These are phyloP conservation scores for Penaeus monodon DNA, from an alignment of 2,888 invertebrate genomes.

Conservation along the genomic window DNA sequence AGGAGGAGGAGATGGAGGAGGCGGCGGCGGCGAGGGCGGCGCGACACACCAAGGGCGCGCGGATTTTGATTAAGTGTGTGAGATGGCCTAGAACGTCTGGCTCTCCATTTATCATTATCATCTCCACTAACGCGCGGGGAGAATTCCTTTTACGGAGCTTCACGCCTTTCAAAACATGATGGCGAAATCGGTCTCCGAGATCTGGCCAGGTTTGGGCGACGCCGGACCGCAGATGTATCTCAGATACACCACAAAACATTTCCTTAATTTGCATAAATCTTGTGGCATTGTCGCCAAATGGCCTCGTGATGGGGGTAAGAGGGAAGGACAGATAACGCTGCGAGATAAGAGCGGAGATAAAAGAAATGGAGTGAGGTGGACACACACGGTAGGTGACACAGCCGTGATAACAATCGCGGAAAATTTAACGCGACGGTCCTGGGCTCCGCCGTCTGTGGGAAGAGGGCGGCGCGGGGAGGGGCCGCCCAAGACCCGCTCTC, in stretches of 20 bases:
- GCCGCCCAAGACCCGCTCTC: too few species aligned
- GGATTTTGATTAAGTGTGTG: neutral
- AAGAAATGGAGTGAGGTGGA: slow-evolving; percentile 30
- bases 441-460: too few species aligned
- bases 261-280: slow-evolving; percentile 56
- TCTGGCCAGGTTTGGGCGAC: slow-evolving; percentile 3
- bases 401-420: slow-evolving; percentile 30
- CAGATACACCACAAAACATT: slow-evolving; percentile 37
- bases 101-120: slow-evolving; percentile 1
- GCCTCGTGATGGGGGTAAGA: slow-evolving; percentile 51
- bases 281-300: slow-evolving; percentile 54
- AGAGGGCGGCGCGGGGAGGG: too few species aligned
- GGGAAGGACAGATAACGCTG: slow-evolving; percentile 8
- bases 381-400: slow-evolving; percentile 33
- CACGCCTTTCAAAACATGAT: slow-evolving; percentile 32
- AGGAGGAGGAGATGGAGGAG: neutral
- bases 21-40: neutral
- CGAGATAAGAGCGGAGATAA: slow-evolving; percentile 40
- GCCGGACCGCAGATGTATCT: slow-evolving; percentile 7
- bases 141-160: slow-evolving; percentile 29
- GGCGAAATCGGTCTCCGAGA: slow-evolving; percentile 23
- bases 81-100: too few species aligned
- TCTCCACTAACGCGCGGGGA: slow-evolving; percentile 11
- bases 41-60: neutral
- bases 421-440: slow-evolving; percentile 23